Evolutionary conservation across 2,888 invertebrate genomes (phyloP), one percentile per base, ranked within the genome.

Genomic region (Philereme vetulata): DNA sequence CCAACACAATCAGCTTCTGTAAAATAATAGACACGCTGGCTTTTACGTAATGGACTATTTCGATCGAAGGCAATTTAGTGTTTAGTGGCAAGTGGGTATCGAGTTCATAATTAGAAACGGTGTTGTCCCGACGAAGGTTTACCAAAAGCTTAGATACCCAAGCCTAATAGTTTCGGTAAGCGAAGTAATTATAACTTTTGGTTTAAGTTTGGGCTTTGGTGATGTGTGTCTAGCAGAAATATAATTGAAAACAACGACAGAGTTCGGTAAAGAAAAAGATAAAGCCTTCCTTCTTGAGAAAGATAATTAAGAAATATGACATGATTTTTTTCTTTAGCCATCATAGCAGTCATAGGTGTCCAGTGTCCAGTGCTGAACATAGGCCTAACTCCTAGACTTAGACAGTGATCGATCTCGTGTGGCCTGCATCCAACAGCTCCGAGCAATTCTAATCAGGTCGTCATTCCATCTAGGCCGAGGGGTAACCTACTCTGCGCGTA

Each of bases 1-100:
- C 77, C 74, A 69, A 69, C 72, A 56, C 70, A 77, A 76, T 76
- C 75, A 74, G 56, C 40, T 51, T 45, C 35, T 44, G 33, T 72
- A 60, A 72, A 72, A 73, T 75, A 70, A 74, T 71, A 67, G 67
- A 66, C 36, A 48, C 34, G 47, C 21, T 51, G 32, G 51, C 51
- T 54, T 57, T 47, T 42, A 54, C 43, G 10, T 34, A 53, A 57
- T 53, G 42, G 46, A 21, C 46, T 46, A 32, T 48, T 56, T 38
- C 44, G 32, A 56, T 49, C 21, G 38, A 45, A 38, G 45, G 21
- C 32, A 52, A 21, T 21, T 21, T 21, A 46, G 45, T 49, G 57
- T 52, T 57, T 47, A 57, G 43, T n/a, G 11, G 54, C 51, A 47
- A 61, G 46, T 56, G 60, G 43, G 48, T 58, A 54, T 61, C 38